Evolutionary conservation across 2,888 invertebrate species (phyloP).

Genomic region (Mamestra brassicae): DNA sequence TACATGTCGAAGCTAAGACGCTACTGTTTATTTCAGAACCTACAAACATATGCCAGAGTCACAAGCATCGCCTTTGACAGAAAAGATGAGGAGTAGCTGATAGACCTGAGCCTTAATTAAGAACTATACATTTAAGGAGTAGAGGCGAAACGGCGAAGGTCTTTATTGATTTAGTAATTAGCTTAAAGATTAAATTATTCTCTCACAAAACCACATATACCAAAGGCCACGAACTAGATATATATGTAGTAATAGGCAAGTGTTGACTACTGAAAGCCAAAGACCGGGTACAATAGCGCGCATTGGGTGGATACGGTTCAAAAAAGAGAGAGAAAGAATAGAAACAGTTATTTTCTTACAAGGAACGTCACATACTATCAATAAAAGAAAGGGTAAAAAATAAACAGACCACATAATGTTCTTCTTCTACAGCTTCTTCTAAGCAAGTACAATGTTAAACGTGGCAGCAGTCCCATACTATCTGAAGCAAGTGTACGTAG

Average conservation of each 20-base stretch:
- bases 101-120: background rate
- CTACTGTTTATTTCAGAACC: no score
- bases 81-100: background rate
- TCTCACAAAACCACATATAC: no score
- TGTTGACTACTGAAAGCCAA: no score
- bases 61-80: background rate
- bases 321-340: no score
- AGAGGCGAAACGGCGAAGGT: background rate
- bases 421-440: conserved; percentile 39
- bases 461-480: conserved; percentile 53
- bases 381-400: background rate
- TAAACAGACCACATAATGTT: conserved; percentile 46
- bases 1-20: no score
- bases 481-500: conserved; percentile 11
- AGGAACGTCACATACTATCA: no score
- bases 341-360: no score
- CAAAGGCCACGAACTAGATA: no score
- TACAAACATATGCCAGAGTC: background rate
- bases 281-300: no score
- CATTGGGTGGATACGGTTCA: no score
- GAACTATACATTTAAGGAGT: background rate
- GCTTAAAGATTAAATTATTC: background rate
- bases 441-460: conserved; percentile 64
- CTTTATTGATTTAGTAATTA: background rate
- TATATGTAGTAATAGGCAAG: no score